Evolutionary conservation across 2,888 invertebrate genomes (phyloP).

Genomic region (Busseola fusca): DNA sequence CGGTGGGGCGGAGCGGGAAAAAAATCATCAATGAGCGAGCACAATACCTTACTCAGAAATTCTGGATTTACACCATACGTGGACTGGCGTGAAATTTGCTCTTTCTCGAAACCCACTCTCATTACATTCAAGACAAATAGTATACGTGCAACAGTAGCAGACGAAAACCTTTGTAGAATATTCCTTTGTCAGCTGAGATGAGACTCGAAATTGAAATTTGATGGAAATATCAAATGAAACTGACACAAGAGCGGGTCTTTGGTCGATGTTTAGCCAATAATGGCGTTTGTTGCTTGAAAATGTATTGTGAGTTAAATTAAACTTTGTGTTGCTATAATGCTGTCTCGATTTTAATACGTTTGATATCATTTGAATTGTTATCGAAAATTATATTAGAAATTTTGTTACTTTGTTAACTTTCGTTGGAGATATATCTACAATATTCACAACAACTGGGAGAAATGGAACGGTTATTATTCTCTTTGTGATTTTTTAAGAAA

Average conservation of each 20-base stretch:
- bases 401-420: constrained; percentile 50
- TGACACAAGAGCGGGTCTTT: constrained; percentile 67
- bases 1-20: constrained; percentile 73
- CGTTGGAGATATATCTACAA: constrained; percentile 13
- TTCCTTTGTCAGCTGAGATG: constrained; percentile 64
- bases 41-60: constrained; percentile 74
- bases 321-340: constrained; percentile 67
- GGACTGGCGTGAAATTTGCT: constrained; percentile 76
- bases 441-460: constrained; percentile 25
- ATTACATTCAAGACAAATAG: constrained; percentile 65
- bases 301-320: constrained; percentile 70
- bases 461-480: constrained; percentile 32
- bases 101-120: constrained; percentile 69
- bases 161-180: constrained; percentile 58
- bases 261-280: constrained; percentile 72
- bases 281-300: constrained; percentile 70
- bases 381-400: constrained; percentile 60
- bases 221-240: constrained; percentile 81
- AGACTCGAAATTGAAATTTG: constrained; percentile 82
- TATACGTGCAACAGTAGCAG: constrained; percentile 61
- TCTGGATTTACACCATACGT: constrained; percentile 69
- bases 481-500: constrained; percentile 12
- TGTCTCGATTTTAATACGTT: constrained; percentile 59
- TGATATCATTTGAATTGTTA: constrained; percentile 56
- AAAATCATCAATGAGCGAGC: constrained; percentile 80